Evolutionary conservation across 1,140 invertebrate genomes (phyloP).

Genomic region (Pantala flavescens): DNA sequence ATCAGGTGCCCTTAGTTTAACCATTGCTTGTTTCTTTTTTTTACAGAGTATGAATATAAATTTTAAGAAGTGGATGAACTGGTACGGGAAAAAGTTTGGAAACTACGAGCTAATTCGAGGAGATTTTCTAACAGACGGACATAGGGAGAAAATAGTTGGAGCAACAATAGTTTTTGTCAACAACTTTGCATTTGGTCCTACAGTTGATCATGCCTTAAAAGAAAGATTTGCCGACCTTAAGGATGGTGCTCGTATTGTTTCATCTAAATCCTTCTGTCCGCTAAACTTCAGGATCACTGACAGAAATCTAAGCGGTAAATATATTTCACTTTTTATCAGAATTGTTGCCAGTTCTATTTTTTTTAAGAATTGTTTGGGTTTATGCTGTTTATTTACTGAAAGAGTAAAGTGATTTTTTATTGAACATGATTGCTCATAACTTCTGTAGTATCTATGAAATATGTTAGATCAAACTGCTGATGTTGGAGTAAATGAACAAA

Average conservation of each 20-base stretch:
- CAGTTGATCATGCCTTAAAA: slow-evolving; percentile 93
- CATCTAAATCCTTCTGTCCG: slow-evolving; percentile 97
- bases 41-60: slow-evolving; percentile 73
- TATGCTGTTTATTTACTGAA: neutral
- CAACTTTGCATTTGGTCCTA: slow-evolving; percentile 96
- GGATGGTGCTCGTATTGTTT: slow-evolving; percentile 92
- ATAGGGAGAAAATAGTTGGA: slow-evolving; percentile 82
- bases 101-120: slow-evolving; percentile 87
- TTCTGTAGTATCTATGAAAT: too few species aligned
- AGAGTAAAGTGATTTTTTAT: too few species aligned
- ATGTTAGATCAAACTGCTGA: too few species aligned
- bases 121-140: slow-evolving; percentile 84
- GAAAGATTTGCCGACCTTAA: slow-evolving; percentile 90
- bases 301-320: slow-evolving; percentile 61
- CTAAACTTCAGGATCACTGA: slow-evolving; percentile 96
- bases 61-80: slow-evolving; percentile 90
- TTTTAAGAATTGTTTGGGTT: neutral
- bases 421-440: too few species aligned
- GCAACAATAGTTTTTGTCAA: slow-evolving; percentile 96
- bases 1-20: too few species aligned
- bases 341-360: neutral
- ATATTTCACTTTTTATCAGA: neutral
- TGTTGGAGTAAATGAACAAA: too few species aligned
- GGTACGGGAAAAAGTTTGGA: slow-evolving; percentile 90
- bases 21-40: slow-evolving; percentile 19